Percentiles rank a stretch among this genome's conserved stretches.
Conservation (phyloP, 2,888 invertebrate species). For the Drosophila percnosoma region DNA sequence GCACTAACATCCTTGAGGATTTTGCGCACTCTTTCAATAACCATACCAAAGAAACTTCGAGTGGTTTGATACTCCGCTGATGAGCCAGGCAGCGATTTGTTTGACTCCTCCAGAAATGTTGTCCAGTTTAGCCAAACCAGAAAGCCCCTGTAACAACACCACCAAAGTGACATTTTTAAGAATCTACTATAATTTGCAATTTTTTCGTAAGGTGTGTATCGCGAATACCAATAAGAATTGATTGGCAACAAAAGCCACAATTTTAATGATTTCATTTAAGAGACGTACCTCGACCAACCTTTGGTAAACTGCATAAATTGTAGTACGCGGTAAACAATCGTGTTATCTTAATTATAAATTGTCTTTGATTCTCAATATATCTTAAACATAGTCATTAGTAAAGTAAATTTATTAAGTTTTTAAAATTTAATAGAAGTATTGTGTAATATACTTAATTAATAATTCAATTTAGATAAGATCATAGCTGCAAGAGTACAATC, state of each 20-base stretch:
- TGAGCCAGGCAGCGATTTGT: not conserved
- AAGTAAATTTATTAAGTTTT: not conserved
- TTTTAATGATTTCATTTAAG: not conserved
- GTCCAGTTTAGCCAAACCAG: not conserved
- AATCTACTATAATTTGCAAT: not conserved
- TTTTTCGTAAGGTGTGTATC: not conserved
- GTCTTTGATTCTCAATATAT: not conserved
- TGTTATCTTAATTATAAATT: not conserved
- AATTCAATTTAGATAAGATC: not conserved
- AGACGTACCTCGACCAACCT: not conserved
- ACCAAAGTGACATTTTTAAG: not conserved
- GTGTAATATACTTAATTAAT: not conserved
- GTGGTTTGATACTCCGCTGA: not conserved
- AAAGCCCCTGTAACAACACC: not conserved
- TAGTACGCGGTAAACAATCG: not conserved
- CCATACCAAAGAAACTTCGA: not conserved
- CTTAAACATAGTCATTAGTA: not conserved
- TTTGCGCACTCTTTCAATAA: not conserved
- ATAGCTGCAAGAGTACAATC: not conserved
- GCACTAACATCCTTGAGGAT: not conserved
- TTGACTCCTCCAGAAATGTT: not conserved
- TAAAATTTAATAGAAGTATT: not conserved
- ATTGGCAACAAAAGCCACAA: not conserved
- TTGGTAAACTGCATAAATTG: not conserved
- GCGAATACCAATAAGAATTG: not conserved